A percentile compares a stretch with the other conserved stretches of the same genome.
Evolutionary conservation across 1,140 invertebrate species (phyloP).

Genomic region (Zaprionus inermis): DNA sequence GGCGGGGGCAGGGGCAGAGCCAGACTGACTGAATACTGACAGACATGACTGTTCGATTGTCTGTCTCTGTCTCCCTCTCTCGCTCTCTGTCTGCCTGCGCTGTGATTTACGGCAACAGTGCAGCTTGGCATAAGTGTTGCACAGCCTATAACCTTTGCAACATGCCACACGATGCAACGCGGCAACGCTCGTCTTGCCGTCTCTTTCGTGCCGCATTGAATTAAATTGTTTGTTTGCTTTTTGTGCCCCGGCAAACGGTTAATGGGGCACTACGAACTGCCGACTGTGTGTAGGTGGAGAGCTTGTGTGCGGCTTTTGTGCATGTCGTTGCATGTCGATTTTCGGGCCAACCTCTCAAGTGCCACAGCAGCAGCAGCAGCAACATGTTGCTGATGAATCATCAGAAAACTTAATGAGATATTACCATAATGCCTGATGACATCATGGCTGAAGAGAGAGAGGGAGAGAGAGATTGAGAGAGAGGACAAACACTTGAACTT

Average conservation of each 20-base stretch:
- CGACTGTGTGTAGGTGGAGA: slow-evolving; percentile 58
- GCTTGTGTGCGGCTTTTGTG: slow-evolving; percentile 51
- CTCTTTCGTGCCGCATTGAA: slow-evolving; percentile 67
- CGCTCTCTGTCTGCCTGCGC: slow-evolving; percentile 33
- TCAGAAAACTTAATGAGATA: slow-evolving; percentile 77
- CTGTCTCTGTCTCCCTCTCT: slow-evolving; percentile 37
- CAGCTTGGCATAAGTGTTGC: slow-evolving; percentile 83
- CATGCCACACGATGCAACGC: slow-evolving; percentile 56
- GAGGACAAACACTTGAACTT: slow-evolving; percentile 10
- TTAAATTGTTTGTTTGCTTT: slow-evolving; percentile 84
- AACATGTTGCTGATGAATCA: slow-evolving; percentile 64
- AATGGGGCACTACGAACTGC: slow-evolving; percentile 56
- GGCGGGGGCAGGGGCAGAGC: background rate
- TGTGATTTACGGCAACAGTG: slow-evolving; percentile 80
- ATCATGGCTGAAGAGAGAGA: slow-evolving; percentile 48
- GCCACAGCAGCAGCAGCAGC: slow-evolving; percentile 19
- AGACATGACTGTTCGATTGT: slow-evolving; percentile 43
- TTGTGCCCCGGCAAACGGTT: slow-evolving; percentile 79
- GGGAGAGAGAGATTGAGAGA: background rate
- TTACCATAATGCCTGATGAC: slow-evolving; percentile 61
- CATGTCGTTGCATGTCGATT: slow-evolving; percentile 55
- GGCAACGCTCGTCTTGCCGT: slow-evolving; percentile 36
- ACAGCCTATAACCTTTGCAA: slow-evolving; percentile 82
- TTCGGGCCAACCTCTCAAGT: slow-evolving; percentile 11
- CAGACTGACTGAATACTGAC: slow-evolving; percentile 46